phyloP scores from a whole-genome alignment of 2,888 invertebrate species.

The Brenthis ino region DNA sequence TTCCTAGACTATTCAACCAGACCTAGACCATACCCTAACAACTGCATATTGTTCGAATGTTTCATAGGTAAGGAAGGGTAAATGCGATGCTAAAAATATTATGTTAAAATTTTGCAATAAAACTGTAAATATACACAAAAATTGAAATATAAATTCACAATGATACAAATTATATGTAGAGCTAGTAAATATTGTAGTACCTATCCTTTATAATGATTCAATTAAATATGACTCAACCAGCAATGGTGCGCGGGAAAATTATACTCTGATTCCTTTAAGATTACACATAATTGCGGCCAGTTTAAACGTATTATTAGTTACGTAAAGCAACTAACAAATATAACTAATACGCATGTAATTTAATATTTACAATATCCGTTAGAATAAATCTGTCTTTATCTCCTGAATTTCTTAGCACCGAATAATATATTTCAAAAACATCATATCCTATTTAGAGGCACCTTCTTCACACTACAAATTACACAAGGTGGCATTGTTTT shows the following conservation, averaged over 20 bases:
- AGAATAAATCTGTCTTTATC: too few species aligned
- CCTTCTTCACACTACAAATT: background rate
- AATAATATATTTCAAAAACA: background rate
- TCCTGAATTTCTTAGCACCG: too few species aligned
- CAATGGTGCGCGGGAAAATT: slow-evolving; percentile 5
- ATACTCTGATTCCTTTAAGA: slow-evolving; percentile 8
- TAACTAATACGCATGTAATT: background rate
- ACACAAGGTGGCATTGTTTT: background rate
- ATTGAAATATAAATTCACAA: background rate
- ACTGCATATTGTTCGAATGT: slow-evolving; percentile 18
- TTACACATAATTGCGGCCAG: slow-evolving; percentile 21
- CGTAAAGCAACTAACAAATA: background rate
- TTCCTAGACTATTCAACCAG: slow-evolving; percentile 1
- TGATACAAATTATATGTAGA: background rate
- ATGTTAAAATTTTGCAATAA: background rate
- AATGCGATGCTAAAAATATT: background rate
- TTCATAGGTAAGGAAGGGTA: slow-evolving; percentile 13
- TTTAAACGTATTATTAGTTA: slow-evolving; percentile 8
- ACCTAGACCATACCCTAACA: slow-evolving; percentile 7
- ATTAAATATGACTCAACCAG: slow-evolving; percentile 17
- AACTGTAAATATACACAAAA: background rate
- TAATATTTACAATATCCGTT: background rate
- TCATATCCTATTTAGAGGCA: background rate
- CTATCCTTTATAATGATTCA: slow-evolving; percentile 3
- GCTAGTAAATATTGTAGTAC: background rate